A percentile compares a stretch with the other conserved stretches of the same genome.
Evolutionary conservation across 2,888 invertebrate genomes (phyloP).

Genomic region (Drosophila flavopinicola): DNA sequence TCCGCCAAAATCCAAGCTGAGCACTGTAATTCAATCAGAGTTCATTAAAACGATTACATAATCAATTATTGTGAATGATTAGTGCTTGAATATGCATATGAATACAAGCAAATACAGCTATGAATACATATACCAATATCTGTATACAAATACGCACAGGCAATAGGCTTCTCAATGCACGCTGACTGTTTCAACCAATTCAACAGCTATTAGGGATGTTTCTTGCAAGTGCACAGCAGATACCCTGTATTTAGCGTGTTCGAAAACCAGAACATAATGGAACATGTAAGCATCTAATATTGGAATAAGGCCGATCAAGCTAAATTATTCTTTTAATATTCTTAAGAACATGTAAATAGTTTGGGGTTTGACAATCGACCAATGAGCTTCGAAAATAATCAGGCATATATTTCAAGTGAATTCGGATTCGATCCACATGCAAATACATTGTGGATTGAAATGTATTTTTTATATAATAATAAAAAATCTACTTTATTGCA

Average conservation of each 20-base stretch:
- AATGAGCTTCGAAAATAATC: no score
- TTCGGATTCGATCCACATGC: no score
- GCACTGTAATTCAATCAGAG: slow-evolving; percentile 67
- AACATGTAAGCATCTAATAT: no score
- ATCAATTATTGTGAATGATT: slow-evolving; percentile 64
- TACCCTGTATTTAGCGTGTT: neutral
- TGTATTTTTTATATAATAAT: no score
- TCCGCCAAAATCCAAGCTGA: slow-evolving; percentile 33
- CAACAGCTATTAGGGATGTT: neutral
- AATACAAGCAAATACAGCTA: slow-evolving; percentile 2
- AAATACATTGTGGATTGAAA: no score
- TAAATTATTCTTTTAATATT: no score
- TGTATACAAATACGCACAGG: neutral
- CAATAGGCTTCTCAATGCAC: slow-evolving; percentile 20
- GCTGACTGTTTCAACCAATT: slow-evolving; percentile 38
- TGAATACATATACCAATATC: slow-evolving; percentile 22
- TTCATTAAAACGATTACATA: slow-evolving; percentile 75
- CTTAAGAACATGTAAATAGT: no score
- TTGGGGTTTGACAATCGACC: no score
- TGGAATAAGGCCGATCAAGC: no score
- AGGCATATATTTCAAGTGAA: no score
- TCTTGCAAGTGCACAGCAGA: neutral
- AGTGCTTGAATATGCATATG: slow-evolving; percentile 19
- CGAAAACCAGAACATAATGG: no score
- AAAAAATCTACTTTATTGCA: no score